Conservation (phyloP, 2,113 vertebrate genomes). For the Myanophis thanlyinensis region DNA sequence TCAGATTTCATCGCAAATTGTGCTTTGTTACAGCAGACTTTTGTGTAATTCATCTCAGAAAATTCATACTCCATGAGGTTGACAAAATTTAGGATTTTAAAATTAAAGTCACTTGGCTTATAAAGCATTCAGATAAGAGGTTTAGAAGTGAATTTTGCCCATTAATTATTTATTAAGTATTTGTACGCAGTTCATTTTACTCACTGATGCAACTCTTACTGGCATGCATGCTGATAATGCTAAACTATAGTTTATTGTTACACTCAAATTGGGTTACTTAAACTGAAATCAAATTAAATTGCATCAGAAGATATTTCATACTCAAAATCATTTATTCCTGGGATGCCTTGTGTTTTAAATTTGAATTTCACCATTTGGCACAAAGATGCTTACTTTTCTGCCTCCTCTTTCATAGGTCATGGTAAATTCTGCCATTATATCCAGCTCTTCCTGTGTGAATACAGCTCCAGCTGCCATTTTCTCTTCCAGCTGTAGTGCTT, state of each 20-base stretch:
- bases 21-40: not conserved
- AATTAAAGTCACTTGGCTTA: too few species aligned
- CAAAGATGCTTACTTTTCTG: not conserved
- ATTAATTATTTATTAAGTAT: not conserved
- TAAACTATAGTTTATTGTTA: not conserved
- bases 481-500: conserved; percentile 73
- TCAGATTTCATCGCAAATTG: not conserved
- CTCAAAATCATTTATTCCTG: not conserved
- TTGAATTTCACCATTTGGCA: not conserved
- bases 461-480: conserved; percentile 71
- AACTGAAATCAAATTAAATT: not conserved
- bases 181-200: not conserved
- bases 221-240: not conserved
- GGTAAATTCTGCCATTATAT: conserved; percentile 76
- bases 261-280: not conserved
- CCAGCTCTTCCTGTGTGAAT: conserved; percentile 73
- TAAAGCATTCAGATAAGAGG: not conserved
- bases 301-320: not conserved
- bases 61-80: not conserved
- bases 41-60: not conserved
- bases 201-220: not conserved
- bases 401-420: conserved; percentile 70
- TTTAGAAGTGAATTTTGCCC: not conserved
- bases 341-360: not conserved
- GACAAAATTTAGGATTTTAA: not conserved